Evolutionary conservation across 2,888 invertebrate genomes (phyloP).

Genomic region (Nebria brevicollis): DNA sequence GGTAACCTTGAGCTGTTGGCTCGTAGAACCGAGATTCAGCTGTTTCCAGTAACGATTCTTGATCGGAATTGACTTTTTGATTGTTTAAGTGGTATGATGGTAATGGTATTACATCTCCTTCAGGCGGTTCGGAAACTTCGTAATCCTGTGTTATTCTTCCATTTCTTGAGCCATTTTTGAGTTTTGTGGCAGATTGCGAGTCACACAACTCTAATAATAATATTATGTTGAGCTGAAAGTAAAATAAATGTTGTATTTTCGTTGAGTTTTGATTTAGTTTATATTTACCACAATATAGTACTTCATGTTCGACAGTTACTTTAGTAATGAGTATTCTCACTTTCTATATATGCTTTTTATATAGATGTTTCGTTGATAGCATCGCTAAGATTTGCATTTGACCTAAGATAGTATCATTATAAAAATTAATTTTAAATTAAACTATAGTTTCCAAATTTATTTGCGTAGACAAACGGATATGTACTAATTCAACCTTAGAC

Average conservation of each 20-base stretch:
- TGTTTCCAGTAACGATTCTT: not conserved
- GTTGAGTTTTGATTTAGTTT: too few species aligned
- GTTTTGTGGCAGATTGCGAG: not conserved
- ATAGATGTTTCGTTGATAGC: not conserved
- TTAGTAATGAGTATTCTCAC: not conserved
- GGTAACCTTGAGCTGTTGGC: not conserved
- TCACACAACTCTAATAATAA: not conserved
- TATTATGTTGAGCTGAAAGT: not conserved
- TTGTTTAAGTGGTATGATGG: not conserved
- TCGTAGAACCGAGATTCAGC: not conserved
- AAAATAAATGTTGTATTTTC: too few species aligned
- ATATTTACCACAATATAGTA: not conserved
- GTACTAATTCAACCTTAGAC: not conserved
- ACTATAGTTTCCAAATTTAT: not conserved
- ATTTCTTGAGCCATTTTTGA: too few species aligned
- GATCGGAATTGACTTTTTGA: not conserved
- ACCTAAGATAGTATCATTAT: not conserved
- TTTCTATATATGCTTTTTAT: not conserved
- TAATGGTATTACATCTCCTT: too few species aligned
- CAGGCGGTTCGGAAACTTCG: too few species aligned
- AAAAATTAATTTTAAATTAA: not conserved
- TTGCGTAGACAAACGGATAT: not conserved
- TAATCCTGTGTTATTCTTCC: too few species aligned
- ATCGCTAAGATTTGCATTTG: not conserved
- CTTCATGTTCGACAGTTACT: not conserved